Conservation (phyloP, 2,113 vertebrate species). For the Xyrauchen texanus region DNA sequence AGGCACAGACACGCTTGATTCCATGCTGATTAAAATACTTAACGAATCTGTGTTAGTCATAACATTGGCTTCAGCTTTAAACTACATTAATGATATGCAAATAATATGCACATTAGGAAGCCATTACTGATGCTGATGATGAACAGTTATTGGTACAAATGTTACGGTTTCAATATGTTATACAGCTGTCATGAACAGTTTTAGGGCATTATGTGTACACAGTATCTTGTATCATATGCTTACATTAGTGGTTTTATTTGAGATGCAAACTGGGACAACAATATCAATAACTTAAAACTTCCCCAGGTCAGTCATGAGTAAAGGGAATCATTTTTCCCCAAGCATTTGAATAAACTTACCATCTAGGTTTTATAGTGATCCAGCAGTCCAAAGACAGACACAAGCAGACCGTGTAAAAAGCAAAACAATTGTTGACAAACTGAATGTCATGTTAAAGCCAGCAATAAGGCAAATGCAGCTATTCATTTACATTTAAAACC, state of each 20-base stretch:
- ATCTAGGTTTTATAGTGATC: neutral
- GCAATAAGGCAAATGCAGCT: neutral
- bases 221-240: too few species aligned
- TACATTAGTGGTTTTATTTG: too few species aligned
- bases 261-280: too few species aligned
- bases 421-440: neutral
- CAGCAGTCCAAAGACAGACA: neutral
- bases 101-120: neutral
- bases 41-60: too few species aligned
- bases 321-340: too few species aligned
- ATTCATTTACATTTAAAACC: neutral
- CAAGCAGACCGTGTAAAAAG: neutral
- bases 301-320: too few species aligned
- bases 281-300: too few species aligned
- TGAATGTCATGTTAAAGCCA: neutral
- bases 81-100: neutral
- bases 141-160: neutral
- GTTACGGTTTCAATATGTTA: neutral
- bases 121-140: neutral
- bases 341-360: neutral
- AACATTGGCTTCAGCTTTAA: too few species aligned
- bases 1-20: neutral
- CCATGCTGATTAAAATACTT: neutral
- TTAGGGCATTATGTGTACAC: too few species aligned
- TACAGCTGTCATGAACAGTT: too few species aligned